Evolutionary conservation across 2,797 vertebrate species (phyloP).

Genomic region (Catostomus latipinnis): DNA sequence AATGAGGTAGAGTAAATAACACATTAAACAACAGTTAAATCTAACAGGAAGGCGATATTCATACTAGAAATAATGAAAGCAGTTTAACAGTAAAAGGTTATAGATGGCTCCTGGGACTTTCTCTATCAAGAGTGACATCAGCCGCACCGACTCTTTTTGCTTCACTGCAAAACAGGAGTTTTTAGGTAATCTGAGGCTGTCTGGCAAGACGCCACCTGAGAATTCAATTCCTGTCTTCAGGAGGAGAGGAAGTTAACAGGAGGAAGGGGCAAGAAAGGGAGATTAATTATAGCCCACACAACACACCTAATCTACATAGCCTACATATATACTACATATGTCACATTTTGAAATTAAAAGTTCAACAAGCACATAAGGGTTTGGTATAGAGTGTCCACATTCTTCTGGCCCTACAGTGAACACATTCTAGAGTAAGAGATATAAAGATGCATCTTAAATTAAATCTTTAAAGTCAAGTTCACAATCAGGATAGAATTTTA

Average conservation of each 20-base stretch:
- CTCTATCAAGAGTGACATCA: conserved; percentile 30
- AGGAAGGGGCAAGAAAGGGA: not conserved
- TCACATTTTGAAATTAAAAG: too few relatives aligned
- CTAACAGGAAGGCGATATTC: conserved; percentile 35
- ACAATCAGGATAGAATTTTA: conserved; percentile 24
- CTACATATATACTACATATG: too few relatives aligned
- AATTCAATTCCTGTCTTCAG: conserved; percentile 37
- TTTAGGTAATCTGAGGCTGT: conserved; percentile 35
- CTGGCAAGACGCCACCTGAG: conserved; percentile 33
- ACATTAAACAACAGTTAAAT: conserved; percentile 27
- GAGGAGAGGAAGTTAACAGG: conserved; percentile 3
- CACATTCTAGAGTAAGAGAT: too few relatives aligned
- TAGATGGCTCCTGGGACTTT: conserved; percentile 43
- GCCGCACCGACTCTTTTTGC: conserved; percentile 3
- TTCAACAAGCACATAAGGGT: too few relatives aligned
- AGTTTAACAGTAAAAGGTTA: conserved; percentile 41
- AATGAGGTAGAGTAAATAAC: conserved; percentile 6
- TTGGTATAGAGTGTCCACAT: too few relatives aligned
- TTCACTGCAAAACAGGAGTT: conserved; percentile 40
- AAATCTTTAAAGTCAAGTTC: not conserved
- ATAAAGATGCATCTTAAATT: too few relatives aligned
- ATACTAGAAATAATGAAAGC: conserved; percentile 41
- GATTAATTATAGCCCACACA: not conserved
- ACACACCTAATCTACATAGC: not conserved
- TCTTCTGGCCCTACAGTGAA: too few relatives aligned